Evolutionary conservation across 2,797 vertebrate genomes (phyloP), one percentile per base, ranked within the genome.

Genomic region (Hemitrygon akajei): DNA sequence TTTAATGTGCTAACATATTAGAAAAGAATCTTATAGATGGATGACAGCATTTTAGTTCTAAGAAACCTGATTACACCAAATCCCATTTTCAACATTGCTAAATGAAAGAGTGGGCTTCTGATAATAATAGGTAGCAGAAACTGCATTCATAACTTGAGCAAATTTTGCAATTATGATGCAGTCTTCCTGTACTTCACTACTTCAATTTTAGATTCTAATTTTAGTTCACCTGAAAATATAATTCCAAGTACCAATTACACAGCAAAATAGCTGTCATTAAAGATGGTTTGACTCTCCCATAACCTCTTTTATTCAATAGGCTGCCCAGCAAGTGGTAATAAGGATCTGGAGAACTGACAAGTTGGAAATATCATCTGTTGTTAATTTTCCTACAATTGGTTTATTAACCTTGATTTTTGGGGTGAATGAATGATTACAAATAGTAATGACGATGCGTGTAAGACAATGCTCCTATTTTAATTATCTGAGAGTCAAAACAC

Each of bases 1-100:
- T 95, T 96, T 95, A 96, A 96, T 96, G 97, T 96, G 96, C 95
- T 96, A 96, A 96, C 96, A 96, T 93, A 73, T 93, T 93, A 76
- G 69, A 25, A 27, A 30, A 71, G 91, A 93, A 93, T 76, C 91
- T 93, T 40, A 75, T 56, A 93, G 69, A 76, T 76, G 25, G 71
- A 93, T 56, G 91, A 27, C 71, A 93, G 91, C 27, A 73, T 76
- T 76, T 93, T 75, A 75, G 37, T 93, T 93, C 56, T 93, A 40
- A 93, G 73, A 27, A 75, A 56, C 34, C 47, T 89, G 86, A 37
- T 93, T 93, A 47, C 73, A 75, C 18, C 75, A 93, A 76, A 76
- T 76, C 47, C 27, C 25, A 73, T 30, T 6, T 75, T 76, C 73
- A 30, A 56, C 71, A 76, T 40, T 93, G 69, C 40, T 6, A 56